These are phyloP conservation scores for Aphaenogaster floridana DNA, from an alignment of 1,140 invertebrate genomes.

Conservation along the genomic window DNA sequence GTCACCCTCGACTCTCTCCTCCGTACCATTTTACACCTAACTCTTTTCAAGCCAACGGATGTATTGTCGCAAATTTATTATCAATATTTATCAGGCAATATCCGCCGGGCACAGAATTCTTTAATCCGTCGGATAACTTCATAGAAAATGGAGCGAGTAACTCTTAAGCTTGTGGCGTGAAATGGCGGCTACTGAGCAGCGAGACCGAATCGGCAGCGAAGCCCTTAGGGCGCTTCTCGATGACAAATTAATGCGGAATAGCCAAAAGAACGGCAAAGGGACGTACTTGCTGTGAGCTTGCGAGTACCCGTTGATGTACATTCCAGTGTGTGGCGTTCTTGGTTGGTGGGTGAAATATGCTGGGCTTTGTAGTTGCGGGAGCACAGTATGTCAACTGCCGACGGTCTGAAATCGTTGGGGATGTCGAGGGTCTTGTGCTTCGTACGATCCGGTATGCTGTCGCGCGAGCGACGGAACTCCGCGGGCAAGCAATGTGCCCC, in stretches of 20 bases:
- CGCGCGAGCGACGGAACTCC: slow-evolving; percentile 42
- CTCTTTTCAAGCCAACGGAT: neutral
- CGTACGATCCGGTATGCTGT: neutral
- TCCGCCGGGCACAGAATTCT: neutral
- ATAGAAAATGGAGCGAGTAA: slow-evolving; percentile 15
- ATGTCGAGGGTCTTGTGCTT: neutral
- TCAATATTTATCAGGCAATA: neutral
- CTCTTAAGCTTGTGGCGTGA: slow-evolving; percentile 26
- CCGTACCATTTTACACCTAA: neutral
- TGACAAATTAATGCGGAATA: neutral
- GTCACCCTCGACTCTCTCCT: neutral
- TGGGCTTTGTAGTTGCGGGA: slow-evolving; percentile 42
- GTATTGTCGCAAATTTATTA: too few species aligned
- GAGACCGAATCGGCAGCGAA: neutral
- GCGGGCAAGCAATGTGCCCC: neutral
- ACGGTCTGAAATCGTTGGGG: neutral
- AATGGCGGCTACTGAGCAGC: slow-evolving; percentile 56
- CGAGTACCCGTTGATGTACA: slow-evolving; percentile 84
- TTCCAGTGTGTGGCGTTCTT: slow-evolving; percentile 61
- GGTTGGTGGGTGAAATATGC: neutral
- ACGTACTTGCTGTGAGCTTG: slow-evolving; percentile 83
- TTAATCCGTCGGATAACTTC: neutral
- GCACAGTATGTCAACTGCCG: slow-evolving; percentile 17
- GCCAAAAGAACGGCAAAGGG: neutral
- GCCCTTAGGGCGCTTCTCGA: neutral